A percentile compares a stretch with the other conserved stretches of the same genome.
Conservation (phyloP, 2,888 invertebrate species). For the Drosophila lacicola region DNA sequence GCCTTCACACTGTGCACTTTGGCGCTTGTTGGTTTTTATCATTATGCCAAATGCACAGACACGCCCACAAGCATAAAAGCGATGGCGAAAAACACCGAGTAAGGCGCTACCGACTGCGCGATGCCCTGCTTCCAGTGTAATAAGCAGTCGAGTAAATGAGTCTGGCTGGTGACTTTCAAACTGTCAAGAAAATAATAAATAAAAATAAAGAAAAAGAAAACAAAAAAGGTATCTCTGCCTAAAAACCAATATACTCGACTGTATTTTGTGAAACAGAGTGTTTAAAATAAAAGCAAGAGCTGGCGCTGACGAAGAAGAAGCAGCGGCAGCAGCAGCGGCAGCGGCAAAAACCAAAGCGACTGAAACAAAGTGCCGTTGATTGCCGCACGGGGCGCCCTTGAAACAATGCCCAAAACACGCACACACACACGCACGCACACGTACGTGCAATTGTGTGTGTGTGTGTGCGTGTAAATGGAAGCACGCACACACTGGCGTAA, state of each 20-base stretch:
- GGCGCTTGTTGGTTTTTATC: conserved; percentile 64
- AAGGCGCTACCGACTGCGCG: not conserved
- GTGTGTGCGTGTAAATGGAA: conserved; percentile 11
- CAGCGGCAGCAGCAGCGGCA: not conserved
- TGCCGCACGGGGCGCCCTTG: conserved; percentile 50
- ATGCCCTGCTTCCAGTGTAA: not conserved
- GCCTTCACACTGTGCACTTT: conserved; percentile 50
- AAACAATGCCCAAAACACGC: conserved; percentile 39
- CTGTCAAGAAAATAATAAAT: not conserved
- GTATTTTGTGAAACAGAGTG: not conserved
- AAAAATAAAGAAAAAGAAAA: too few relatives aligned
- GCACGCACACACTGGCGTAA: conserved; percentile 57
- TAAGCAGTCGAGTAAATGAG: not conserved
- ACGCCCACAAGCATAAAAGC: conserved; percentile 37
- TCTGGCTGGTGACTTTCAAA: not conserved
- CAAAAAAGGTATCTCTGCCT: too few relatives aligned
- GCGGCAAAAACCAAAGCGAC: conserved; percentile 13
- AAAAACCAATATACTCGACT: not conserved
- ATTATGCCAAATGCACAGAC: conserved; percentile 60
- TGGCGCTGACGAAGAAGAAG: not conserved
- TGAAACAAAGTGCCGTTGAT: conserved; percentile 49
- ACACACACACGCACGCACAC: not conserved
- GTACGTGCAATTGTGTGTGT: not conserved
- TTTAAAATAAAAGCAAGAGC: not conserved
- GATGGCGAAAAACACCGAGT: not conserved